phyloP scores from a whole-genome alignment of 2,888 invertebrate genomes.

The Smittia aterrima region DNA sequence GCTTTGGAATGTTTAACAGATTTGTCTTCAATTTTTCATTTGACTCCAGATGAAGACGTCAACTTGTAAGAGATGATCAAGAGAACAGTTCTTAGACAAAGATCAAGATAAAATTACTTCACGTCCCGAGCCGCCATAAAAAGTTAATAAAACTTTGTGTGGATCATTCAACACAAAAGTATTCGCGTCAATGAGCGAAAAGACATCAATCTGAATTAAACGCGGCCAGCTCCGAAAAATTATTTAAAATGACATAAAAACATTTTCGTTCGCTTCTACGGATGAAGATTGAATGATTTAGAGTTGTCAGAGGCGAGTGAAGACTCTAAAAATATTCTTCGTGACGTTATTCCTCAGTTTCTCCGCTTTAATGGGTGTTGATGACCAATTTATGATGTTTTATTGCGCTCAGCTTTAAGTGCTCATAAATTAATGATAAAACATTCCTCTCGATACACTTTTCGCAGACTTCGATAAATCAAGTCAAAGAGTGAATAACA shows the following conservation, averaged over 20 bases:
- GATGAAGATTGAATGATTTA: constrained; percentile 39
- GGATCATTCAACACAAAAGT: neutral
- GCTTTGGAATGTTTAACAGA: neutral
- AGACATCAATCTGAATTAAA: constrained; percentile 38
- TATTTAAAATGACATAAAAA: constrained; percentile 37
- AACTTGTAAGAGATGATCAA: constrained; percentile 10
- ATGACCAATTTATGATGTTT: constrained; percentile 41
- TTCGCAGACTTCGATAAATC: neutral
- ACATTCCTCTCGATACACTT: neutral
- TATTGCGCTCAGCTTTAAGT: constrained; percentile 24
- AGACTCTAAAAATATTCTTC: constrained; percentile 29
- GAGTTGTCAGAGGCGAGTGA: constrained; percentile 20
- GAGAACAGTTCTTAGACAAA: neutral
- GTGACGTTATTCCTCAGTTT: constrained; percentile 12
- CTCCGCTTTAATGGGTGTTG: constrained; percentile 31
- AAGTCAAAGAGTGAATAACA: neutral
- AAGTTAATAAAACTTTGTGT: neutral
- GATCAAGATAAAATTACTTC: neutral
- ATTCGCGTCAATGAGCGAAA: constrained; percentile 15
- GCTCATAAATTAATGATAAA: constrained; percentile 22
- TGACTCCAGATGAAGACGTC: neutral
- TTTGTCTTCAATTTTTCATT: neutral
- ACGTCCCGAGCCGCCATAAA: neutral
- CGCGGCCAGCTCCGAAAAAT: neutral
- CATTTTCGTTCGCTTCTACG: neutral